Conservation (phyloP, 2,113 vertebrate species). For the Notiomystis cincta region DNA sequence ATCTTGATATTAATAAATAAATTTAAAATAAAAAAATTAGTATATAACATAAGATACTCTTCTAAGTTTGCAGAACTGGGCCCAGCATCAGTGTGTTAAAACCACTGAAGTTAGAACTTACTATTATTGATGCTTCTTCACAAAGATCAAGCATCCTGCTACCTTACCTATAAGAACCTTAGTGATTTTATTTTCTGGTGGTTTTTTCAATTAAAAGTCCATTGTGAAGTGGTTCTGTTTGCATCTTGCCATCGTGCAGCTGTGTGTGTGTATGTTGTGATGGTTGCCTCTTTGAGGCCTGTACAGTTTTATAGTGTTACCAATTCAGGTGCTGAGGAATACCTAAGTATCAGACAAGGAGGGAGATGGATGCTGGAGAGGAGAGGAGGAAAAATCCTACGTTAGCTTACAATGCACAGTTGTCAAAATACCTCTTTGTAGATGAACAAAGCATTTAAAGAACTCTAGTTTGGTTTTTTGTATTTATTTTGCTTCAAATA, state of each 20-base stretch:
- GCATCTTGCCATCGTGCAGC: rapidly evolving
- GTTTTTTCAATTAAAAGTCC: background rate
- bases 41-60: background rate
- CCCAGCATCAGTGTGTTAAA: background rate
- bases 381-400: background rate
- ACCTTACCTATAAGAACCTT: background rate
- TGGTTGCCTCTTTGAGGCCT: background rate
- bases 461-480: background rate
- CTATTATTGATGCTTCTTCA: background rate
- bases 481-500: background rate
- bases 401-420: background rate
- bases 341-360: background rate
- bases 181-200: background rate
- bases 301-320: background rate
- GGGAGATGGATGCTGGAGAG: background rate
- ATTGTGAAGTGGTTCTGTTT: background rate
- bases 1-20: background rate
- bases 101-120: background rate
- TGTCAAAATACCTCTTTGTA: background rate
- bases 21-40: background rate
- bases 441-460: background rate
- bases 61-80: background rate
- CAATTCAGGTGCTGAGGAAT: background rate
- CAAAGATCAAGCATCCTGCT: background rate
- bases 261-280: background rate